phyloP scores from a whole-genome alignment of 1,140 invertebrate genomes.

The Pseudomyrmex pallidus region DNA sequence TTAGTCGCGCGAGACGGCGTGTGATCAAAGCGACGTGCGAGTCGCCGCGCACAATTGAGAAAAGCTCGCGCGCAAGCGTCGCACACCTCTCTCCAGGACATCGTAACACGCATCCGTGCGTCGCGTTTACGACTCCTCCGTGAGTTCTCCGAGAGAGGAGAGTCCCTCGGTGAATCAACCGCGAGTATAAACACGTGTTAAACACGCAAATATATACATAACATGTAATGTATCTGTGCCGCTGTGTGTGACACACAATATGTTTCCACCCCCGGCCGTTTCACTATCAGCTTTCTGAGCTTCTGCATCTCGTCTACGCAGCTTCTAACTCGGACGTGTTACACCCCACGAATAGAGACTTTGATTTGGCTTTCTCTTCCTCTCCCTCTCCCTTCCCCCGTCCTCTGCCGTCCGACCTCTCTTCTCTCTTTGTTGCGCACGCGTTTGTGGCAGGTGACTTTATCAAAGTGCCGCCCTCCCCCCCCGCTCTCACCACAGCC shows the following conservation, averaged over 20 bases:
- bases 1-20: background rate
- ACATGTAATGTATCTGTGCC: conserved; percentile 44
- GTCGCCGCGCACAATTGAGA: conserved; percentile 1
- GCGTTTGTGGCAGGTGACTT: background rate
- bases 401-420: too few relatives aligned
- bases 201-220: conserved; percentile 55
- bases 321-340: conserved; percentile 78
- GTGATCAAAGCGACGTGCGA: background rate
- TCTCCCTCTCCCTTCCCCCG: too few relatives aligned
- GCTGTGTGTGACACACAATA: conserved; percentile 9
- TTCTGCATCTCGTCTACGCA: conserved; percentile 81
- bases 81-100: background rate
- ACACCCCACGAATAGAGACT: conserved; percentile 66
- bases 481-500: conserved; percentile 65
- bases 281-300: conserved; percentile 79
- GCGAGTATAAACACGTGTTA: conserved; percentile 37
- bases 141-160: background rate
- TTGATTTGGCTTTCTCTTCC: conserved; percentile 75
- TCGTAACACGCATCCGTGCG: conserved; percentile 24
- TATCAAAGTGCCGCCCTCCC: conserved; percentile 34
- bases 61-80: background rate
- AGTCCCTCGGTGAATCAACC: conserved; percentile 29
- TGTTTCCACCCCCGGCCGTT: conserved; percentile 36
- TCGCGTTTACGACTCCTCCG: conserved; percentile 30
- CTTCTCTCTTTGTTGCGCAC: conserved; percentile 75